Base-by-base conservation (phyloP, 2,797 vertebrate genomes). In the Liparis tanakae region DNA sequence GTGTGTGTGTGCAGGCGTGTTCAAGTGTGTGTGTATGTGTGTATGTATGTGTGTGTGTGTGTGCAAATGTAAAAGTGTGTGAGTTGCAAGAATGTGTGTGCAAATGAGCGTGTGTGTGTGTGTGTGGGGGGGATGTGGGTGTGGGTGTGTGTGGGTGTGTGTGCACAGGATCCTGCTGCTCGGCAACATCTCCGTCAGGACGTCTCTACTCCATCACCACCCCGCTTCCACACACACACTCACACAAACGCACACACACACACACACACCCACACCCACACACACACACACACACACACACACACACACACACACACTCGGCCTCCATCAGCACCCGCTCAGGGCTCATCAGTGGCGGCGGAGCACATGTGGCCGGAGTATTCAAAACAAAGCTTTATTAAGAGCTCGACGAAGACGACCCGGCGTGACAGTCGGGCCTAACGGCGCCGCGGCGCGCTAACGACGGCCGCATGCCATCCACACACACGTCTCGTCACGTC, bases 381-480 rank as follows among this genome's bases (percentile, higher is more conserved):
- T 96, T 96, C 96, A 90, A 96, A 97, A 95, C 94, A 95, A 95
- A 95, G 95, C 95, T 94, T 94, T 97, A 95, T 96, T 95, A 97
- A 94, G 93, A 95, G 93, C 92, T 91, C 93, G 91, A 83, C 89
- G 91, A 90, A 94, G 93, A 93, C 93, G 72, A 80, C 14, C 2
- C 75, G 63, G 88, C 90, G 94, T 96, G 95, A 96, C 96, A 90
- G 87, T 89, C 82, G 33, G 94, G 92, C 93, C 92, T 96, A 96
- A 96, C 95, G 95, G 96, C 85, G 90, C 87, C 90, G 25, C 85
- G 90, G 92, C 94, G 91, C 83, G 87, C 93, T 94, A 94, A 94
- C 94, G 84, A 88, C 84, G 41, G 85, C 85, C 82, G 75, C 84
- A 82, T 86, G 83, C 87, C 87, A 77, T 54, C n/a, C 80, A 82